Evolutionary conservation across 1,140 invertebrate genomes (phyloP), one percentile per base, ranked within the genome.

Genomic region (Panagrolaimus sp.): DNA sequence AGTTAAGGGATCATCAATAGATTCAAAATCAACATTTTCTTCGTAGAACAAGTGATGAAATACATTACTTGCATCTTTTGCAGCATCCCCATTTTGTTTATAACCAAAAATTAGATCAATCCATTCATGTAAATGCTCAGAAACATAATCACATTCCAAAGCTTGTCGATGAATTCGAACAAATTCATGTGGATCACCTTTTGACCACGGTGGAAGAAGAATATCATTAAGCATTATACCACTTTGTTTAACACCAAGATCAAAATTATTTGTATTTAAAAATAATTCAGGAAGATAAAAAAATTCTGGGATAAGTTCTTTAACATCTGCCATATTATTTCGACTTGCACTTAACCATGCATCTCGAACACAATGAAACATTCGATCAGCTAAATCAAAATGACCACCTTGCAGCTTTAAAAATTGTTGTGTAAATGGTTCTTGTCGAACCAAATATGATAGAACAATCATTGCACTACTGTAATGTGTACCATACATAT

Each of bases 41-140:
- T 99, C 96, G 81, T 99, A 99, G 84, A 99, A 98, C 11, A 98
- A 87, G 86, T 98, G 94, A 86, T 99, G 96, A 85, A 98, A 99
- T 42, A 98, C 92, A 86, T 98, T 98, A 53, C 90, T 89, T 23
- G 93, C 89, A 68, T 98, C 92, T 11, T 70, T 66, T 2, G 80
- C 70, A 9, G 81, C 69, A 42, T 83, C 83, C 27, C 87, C 96
- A 80, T 93, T 91, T 84, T 98, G 96, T 83, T 97, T 98, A 83
- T 89, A 95, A 1, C 96, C 96, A 86, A 99, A 99, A 74, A 99
- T 95, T 20, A 99, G 85, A 86, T 99, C 96, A 72, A 99, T 99
- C 96, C 96, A 99, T 85, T 98, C 90, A 85, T 98, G 93, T 27
- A 99, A 87, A 84, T 96, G 91, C 72, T 95, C 91, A 16, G 93